Base-by-base conservation (phyloP, 1,140 invertebrate genomes). In the Nasonia giraulti region DNA sequence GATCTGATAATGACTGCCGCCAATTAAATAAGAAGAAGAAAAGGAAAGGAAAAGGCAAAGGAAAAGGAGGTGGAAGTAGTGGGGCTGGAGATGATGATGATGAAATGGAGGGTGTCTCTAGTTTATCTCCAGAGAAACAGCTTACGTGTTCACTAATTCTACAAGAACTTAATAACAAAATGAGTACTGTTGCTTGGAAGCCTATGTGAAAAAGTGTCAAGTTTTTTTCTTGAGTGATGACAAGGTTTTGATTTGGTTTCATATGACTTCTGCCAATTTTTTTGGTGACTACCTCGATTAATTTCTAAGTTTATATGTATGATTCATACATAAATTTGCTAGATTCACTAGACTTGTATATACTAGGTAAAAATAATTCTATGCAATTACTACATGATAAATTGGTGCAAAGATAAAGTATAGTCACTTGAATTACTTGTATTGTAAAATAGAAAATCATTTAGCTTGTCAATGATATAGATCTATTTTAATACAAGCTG, bases 81-180 rank as follows among this genome's bases (percentile, higher is more conserved):
- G 91, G 91, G 55, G 87, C 89, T 62, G 93, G 93, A 47, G 94
- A 94, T 85, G 94, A 94, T 20, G 94, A 95, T 20, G 94, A 94
- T 84, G 94, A 94, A 88, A 94, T 93, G 89, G 94, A 95, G 84
- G 91, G 93, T 12, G 92, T 94, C 6, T 92, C 91, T 86, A 91
- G 92, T 85, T 88, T 95, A 77, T 92, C 93, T 55, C 92, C 93
- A 23, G 94, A 95, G 86, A 95, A 94, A 87, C 94, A 94, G 85
- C 89, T 93, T 62, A 94, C 94, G 14, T 95, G 93, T 88, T 93
- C 94, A 5, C 93, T 96, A 14, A 96, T 96, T 88, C 91, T 96
- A n/a, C 94, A 94, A 81, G 96, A 96, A 90, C 93, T 96, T 37
- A 96, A 96, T 89, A 94, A 95, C 69, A 96, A 96, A 92, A 95